Conservation (phyloP, 2,888 invertebrate species). For the Amphimallon solstitiale region DNA sequence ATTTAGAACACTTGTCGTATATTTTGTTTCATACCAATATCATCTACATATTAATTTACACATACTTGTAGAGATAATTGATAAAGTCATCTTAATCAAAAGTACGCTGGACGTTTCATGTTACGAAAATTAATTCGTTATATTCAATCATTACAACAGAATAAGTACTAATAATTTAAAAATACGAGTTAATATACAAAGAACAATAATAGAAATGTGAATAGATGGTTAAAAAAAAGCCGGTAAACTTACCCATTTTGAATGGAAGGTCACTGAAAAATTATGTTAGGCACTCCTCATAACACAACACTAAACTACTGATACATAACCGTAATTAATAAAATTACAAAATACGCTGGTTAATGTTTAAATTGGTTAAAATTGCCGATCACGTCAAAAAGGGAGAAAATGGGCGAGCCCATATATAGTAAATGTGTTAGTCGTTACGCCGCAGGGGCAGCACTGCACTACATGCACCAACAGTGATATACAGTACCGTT, state of each 20-base stretch:
- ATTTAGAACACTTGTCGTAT: no score
- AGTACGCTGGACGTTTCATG: no score
- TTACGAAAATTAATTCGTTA: no score
- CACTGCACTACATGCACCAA: slow-evolving; percentile 43
- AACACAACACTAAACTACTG: slow-evolving; percentile 48
- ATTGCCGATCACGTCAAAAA: slow-evolving; percentile 53
- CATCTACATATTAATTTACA: no score
- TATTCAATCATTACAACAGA: neutral
- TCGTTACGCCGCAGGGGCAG: slow-evolving; percentile 42
- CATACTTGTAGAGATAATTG: no score
- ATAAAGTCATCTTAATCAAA: no score
- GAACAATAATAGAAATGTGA: neutral
- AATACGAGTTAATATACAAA: neutral
- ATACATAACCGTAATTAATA: slow-evolving; percentile 47
- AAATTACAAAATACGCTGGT: slow-evolving; percentile 45
- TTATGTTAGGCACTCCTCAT: slow-evolving; percentile 25
- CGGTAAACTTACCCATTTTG: slow-evolving; percentile 56
- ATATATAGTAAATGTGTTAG: slow-evolving; percentile 46
- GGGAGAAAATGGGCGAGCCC: slow-evolving; percentile 59
- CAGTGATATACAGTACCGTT: slow-evolving; percentile 40
- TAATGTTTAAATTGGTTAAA: slow-evolving; percentile 52
- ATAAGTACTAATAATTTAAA: neutral
- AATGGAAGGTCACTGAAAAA: slow-evolving; percentile 44
- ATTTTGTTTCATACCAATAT: no score
- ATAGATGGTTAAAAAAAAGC: slow-evolving; percentile 29